These are phyloP conservation scores for Callorhinus ursinus DNA, from an alignment of 2,113 vertebrate genomes.

Conservation along the genomic window DNA sequence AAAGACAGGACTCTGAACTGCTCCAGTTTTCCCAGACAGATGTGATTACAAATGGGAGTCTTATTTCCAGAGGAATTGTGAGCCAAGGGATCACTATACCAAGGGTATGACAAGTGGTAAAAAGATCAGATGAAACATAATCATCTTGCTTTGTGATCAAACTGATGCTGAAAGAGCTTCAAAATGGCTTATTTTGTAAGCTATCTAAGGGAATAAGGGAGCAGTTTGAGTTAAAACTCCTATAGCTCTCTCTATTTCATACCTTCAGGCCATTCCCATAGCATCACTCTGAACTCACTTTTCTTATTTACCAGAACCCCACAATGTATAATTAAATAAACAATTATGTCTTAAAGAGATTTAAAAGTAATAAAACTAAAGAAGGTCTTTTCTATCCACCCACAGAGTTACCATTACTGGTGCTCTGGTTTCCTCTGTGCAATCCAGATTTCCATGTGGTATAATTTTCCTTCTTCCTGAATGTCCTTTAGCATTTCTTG, in stretches of 20 bases:
- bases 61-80: neutral
- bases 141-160: slow-evolving; percentile 13
- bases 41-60: neutral
- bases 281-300: neutral
- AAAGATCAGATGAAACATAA: neutral
- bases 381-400: neutral
- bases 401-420: neutral
- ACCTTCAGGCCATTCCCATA: neutral
- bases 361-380: neutral
- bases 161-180: neutral
- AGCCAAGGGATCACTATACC: neutral
- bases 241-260: neutral
- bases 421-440: neutral
- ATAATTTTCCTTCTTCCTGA: neutral
- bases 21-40: neutral
- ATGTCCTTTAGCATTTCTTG: neutral
- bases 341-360: neutral
- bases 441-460: neutral
- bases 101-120: neutral
- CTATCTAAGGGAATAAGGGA: neutral
- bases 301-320: neutral
- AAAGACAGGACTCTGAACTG: neutral
- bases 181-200: neutral
- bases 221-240: neutral
- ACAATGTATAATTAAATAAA: neutral